phyloP scores from a whole-genome alignment of 1,140 invertebrate genomes.

The Monochamus saltuarius region DNA sequence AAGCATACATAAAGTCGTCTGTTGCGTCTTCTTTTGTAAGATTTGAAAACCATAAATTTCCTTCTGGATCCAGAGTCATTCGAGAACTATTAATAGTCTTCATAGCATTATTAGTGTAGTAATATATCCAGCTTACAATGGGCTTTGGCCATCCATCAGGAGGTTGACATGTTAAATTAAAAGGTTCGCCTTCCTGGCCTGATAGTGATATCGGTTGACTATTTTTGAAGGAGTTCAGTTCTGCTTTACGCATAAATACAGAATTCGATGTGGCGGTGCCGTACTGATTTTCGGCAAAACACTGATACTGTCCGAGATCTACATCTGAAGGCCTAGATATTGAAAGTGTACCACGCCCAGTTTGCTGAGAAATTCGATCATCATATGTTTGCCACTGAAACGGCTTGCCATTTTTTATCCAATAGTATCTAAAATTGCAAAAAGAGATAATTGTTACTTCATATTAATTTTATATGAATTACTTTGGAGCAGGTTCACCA shows the following conservation, averaged over 20 bases:
- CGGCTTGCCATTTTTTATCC: constrained; percentile 94
- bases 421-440: constrained; percentile 73
- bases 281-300: constrained; percentile 93
- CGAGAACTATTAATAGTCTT: constrained; percentile 89
- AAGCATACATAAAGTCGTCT: constrained; percentile 82
- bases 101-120: constrained; percentile 74
- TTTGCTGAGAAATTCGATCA: constrained; percentile 89
- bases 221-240: constrained; percentile 89
- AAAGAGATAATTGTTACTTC: constrained; percentile 8
- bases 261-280: constrained; percentile 93
- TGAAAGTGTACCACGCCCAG: constrained; percentile 87
- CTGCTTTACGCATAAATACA: constrained; percentile 92
- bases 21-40: constrained; percentile 82
- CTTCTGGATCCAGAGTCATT: constrained; percentile 92
- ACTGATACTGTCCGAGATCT: constrained; percentile 96
- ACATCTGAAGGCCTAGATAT: constrained; percentile 86
- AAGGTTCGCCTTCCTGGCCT: constrained; percentile 84
- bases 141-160: constrained; percentile 94
- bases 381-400: constrained; percentile 90
- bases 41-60: constrained; percentile 92
- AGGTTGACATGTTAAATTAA: constrained; percentile 82
- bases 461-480: constrained; percentile 51
- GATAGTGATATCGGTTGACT: constrained; percentile 59
- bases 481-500: constrained; percentile 86
- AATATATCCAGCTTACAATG: constrained; percentile 89